These are phyloP conservation scores for Abrostola triplasia DNA, from an alignment of 2,888 invertebrate species.

Conservation along the genomic window DNA sequence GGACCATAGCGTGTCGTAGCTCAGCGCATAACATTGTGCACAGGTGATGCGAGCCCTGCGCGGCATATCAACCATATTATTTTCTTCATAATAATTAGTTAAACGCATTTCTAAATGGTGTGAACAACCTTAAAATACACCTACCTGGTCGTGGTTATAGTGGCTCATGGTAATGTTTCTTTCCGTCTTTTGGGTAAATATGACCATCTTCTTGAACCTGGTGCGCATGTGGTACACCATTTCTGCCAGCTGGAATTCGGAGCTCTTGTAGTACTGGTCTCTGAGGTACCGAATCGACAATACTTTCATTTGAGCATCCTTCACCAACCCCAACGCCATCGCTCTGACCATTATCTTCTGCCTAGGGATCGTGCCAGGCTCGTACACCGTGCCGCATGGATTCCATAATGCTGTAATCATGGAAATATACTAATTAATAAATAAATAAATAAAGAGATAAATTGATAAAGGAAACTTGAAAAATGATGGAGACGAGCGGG, in stretches of 20 bases:
- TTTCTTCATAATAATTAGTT: too few species aligned
- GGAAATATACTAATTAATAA: neutral
- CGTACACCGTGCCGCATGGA: neutral
- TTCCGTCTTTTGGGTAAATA: neutral
- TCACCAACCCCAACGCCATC: slow-evolving; percentile 3
- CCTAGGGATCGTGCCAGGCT: fast-evolving
- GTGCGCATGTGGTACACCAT: slow-evolving; percentile 15
- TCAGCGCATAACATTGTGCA: too few species aligned
- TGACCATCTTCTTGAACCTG: slow-evolving; percentile 11
- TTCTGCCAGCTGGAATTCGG: slow-evolving; percentile 24
- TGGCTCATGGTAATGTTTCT: neutral
- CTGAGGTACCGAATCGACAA: slow-evolving; percentile 5
- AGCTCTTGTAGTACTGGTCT: slow-evolving; percentile 18
- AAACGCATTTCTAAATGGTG: too few species aligned
- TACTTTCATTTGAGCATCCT: slow-evolving; percentile 8
- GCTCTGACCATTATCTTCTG: fast-evolving
- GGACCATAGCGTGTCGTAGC: too few species aligned
- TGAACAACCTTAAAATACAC: too few species aligned
- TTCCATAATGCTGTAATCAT: slow-evolving; percentile 5
- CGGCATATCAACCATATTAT: too few species aligned
- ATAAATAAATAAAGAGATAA: too few species aligned
- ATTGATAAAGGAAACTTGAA: too few species aligned
- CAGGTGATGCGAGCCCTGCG: too few species aligned
- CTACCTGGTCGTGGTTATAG: neutral
- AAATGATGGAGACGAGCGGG: too few species aligned